Percentiles rank a stretch among this genome's conserved stretches.
Conservation (phyloP, 2,113 vertebrate species). For the Gorsachius goisagi region DNA sequence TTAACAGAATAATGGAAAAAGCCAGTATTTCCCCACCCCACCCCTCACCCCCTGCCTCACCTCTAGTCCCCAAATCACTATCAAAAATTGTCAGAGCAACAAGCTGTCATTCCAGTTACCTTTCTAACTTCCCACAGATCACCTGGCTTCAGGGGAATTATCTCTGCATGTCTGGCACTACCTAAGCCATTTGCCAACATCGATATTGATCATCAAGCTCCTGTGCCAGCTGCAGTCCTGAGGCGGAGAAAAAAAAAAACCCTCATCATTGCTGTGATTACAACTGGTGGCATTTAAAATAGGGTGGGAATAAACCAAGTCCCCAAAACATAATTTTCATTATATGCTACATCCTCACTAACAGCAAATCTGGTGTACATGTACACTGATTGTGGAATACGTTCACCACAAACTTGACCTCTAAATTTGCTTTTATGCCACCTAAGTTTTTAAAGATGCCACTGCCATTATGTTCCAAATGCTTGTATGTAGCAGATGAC, state of each 20-base stretch:
- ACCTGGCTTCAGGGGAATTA: not conserved
- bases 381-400: not conserved
- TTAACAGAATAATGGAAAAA: not conserved
- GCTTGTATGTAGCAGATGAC: not conserved
- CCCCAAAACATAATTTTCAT: not conserved
- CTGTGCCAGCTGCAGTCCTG: not conserved
- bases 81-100: not conserved
- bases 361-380: not conserved
- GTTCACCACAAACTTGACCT: not conserved
- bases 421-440: not conserved
- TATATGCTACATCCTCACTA: not conserved
- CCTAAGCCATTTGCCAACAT: not conserved
- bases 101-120: not conserved
- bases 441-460: not conserved
- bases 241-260: not conserved
- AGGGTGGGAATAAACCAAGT: not conserved
- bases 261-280: not conserved
- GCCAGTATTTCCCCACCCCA: not conserved
- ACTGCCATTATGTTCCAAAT: not conserved
- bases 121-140: not conserved
- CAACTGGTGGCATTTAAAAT: not conserved
- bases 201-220: not conserved
- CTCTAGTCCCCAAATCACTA: not conserved
- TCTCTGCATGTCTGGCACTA: not conserved
- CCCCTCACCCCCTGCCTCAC: too few relatives aligned